Evolutionary conservation across 2,888 invertebrate genomes (phyloP).

Genomic region (Endomychus coccineus): DNA sequence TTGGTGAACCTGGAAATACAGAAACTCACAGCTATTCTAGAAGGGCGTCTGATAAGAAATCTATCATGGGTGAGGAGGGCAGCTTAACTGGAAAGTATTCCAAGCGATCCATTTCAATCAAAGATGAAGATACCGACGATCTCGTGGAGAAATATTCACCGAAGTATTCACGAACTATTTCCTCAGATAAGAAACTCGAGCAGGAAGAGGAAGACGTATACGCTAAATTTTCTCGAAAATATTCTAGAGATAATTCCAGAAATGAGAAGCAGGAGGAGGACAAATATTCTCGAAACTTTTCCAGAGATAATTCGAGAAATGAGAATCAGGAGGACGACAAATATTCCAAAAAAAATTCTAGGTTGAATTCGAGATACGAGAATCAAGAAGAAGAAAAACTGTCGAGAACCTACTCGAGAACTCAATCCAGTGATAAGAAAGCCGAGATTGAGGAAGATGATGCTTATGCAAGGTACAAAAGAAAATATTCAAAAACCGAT

Average conservation of each 20-base stretch:
- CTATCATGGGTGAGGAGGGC: slow-evolving; percentile 12
- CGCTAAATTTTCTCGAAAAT: slow-evolving; percentile 18
- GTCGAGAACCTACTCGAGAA: slow-evolving; percentile 32
- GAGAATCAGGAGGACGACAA: slow-evolving; percentile 21
- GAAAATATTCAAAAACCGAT: slow-evolving; percentile 22
- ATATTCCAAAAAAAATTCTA: slow-evolving; percentile 21
- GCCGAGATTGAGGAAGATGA: slow-evolving; percentile 22
- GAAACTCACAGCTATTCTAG: slow-evolving; percentile 5
- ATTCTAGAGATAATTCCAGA: slow-evolving; percentile 17
- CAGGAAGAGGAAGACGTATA: slow-evolving; percentile 22
- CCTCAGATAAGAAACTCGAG: slow-evolving; percentile 26
- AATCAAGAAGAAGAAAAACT: slow-evolving; percentile 29
- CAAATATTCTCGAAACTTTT: slow-evolving; percentile 19
- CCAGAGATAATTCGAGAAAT: slow-evolving; percentile 29
- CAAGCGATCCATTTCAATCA: slow-evolving; percentile 12
- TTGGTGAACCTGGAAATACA: neutral
- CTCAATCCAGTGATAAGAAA: slow-evolving; percentile 26
- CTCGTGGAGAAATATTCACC: slow-evolving; percentile 13
- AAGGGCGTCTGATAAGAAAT: slow-evolving; percentile 1
- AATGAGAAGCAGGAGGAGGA: slow-evolving; percentile 8
- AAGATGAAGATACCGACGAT: slow-evolving; percentile 13
- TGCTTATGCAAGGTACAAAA: slow-evolving; percentile 13
- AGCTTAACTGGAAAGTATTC: slow-evolving; percentile 13
- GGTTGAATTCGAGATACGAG: slow-evolving; percentile 9
- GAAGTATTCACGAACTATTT: slow-evolving; percentile 33